Conservation (phyloP, 2,888 invertebrate genomes). For the Drosophila setosimentum region DNA sequence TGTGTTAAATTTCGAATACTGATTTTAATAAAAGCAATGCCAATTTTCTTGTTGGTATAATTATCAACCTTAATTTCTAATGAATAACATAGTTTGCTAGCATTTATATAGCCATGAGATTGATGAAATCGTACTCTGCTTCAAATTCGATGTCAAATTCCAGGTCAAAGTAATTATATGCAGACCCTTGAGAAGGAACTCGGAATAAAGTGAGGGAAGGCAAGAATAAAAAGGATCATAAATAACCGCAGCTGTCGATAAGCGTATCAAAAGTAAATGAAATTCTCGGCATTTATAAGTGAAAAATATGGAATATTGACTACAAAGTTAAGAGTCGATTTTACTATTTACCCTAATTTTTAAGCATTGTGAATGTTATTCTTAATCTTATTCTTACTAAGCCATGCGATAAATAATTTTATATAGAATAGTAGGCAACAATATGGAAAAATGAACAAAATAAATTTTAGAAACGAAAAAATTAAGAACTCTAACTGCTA, state of each 20-base stretch:
- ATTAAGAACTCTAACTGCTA: too few species aligned
- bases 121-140: not conserved
- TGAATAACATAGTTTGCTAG: not conserved
- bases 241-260: not conserved
- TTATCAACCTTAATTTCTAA: not conserved
- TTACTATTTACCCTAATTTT: not conserved
- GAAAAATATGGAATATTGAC: not conserved
- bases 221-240: not conserved
- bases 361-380: not conserved
- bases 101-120: not conserved
- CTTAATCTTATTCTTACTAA: not conserved
- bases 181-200: not conserved
- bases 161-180: not conserved
- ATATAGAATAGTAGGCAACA: constrained; percentile 23
- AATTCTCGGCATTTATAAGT: constrained; percentile 4
- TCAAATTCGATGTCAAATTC: not conserved
- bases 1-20: not conserved
- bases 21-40: constrained; percentile 5
- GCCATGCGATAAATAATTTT: not conserved
- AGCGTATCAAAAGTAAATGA: not conserved
- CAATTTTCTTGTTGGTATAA: constrained; percentile 16
- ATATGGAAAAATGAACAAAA: not conserved
- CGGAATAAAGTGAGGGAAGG: too few species aligned
- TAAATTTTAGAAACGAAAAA: not conserved
- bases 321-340: not conserved